Percentiles rank a stretch among this genome's conserved stretches.
Conservation (phyloP, 2,888 invertebrate genomes). For the Epiperipatus broadwayi region DNA sequence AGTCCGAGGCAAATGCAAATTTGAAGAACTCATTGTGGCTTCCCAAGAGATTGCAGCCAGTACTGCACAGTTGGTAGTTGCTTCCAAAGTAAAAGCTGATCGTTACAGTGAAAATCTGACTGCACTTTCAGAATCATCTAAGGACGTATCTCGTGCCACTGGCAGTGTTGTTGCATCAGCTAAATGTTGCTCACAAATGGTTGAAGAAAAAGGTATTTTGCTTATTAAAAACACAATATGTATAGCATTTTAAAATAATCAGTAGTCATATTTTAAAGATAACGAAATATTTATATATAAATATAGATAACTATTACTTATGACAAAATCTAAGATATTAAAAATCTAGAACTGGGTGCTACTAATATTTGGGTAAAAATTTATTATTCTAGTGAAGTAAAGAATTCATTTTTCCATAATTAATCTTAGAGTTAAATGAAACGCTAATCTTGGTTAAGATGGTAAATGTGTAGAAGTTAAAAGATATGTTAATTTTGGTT, state of each 20-base stretch:
- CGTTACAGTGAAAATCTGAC: constrained; percentile 54
- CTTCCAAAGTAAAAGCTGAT: constrained; percentile 84
- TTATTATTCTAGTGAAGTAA: no score
- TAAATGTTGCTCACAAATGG: constrained; percentile 62
- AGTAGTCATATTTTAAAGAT: neutral
- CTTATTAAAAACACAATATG: no score
- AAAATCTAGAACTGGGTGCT: no score
- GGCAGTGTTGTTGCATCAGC: constrained; percentile 83
- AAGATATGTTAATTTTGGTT: no score
- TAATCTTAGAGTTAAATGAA: no score
- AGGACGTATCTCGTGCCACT: constrained; percentile 70
- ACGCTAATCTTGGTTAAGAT: no score
- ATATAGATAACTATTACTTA: no score
- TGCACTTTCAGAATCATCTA: constrained; percentile 65
- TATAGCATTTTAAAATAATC: neutral
- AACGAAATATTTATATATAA: neutral
- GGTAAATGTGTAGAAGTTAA: no score
- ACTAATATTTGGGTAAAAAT: no score
- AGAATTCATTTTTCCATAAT: no score
- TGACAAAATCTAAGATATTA: no score
- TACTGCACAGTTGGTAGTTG: constrained; percentile 90
- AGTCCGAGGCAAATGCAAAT: constrained; percentile 59
- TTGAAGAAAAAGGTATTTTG: constrained; percentile 65
- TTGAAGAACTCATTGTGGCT: constrained; percentile 81
- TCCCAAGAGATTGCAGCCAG: constrained; percentile 90